Evolutionary conservation across 2,797 vertebrate species (phyloP), one percentile per base, ranked within the genome.

Genomic region (Siniperca undulata): DNA sequence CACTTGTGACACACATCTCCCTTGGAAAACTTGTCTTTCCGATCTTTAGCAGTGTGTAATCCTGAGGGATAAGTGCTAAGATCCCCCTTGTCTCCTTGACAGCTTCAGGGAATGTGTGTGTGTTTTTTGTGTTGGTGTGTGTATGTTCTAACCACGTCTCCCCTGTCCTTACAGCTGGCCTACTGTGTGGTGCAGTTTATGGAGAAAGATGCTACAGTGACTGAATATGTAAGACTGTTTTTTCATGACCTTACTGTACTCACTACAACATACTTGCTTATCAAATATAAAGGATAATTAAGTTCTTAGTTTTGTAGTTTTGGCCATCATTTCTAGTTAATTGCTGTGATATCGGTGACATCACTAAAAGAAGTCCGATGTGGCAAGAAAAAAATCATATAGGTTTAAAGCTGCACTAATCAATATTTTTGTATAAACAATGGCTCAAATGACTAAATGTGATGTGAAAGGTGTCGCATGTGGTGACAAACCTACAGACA

Each of bases 141-240:
- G 40, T 85, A 71, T 81, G 27, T 67, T 69, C 55, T 91, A 88
- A 90, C 80, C 48, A n/a, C 3, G 0, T 83, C 52, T 83, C 73
- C 56, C 84, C 22, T 90, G 74, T 85, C 36, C 24, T 81, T 84
- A 2, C 92, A 98, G 97, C 96, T 98, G 94, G 97, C 97, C 27
- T 98, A 98, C 93, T 98, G 97, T 92, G 97, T 98, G 92, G 97
- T 98, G 86, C 97, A 98, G 92, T 98, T 98, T 81, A 96, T 98
- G 95, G 97, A 98, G 93, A 98, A 98, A 94, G 97, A 98, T 12
- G 97, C 97, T 55, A 97, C 97, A 11, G 95, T 98, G 90, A 98
- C 97, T 67, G 97, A 98, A 95, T 97, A 97, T 7, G 97, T 98
- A 95, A 97, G 97, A 93, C 10, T 66, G 1, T n/a, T 48, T 71